Base-by-base conservation (phyloP, 2,113 vertebrate genomes). In the Chelonoidis abingdonii region DNA sequence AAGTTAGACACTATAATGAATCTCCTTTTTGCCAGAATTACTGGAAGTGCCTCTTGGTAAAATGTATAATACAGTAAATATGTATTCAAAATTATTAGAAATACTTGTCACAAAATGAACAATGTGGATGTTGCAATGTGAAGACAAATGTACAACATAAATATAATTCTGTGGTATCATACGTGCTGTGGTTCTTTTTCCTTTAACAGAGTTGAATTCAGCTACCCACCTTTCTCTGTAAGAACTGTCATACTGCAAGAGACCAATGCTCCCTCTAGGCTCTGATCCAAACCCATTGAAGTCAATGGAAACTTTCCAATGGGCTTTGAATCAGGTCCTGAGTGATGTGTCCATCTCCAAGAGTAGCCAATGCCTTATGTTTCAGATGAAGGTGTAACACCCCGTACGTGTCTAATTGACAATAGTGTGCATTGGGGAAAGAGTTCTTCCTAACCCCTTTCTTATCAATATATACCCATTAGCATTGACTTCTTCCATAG, bases 1-100 rank as follows among this genome's bases (percentile, higher is more conserved):
- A 99, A 99, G 98, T 98, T 99, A 99, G 99, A 99, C 98, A 99
- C 98, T 98, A 99, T 99, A 98, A 98, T 99, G 98, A 99, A 99
- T 98, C 98, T 99, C 98, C 97, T 97, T 98, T 98, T 99, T 98
- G 98, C 98, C 99, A 99, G 98, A 99, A 97, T 99, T 99, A 98
- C 98, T 99, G 99, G 98, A 99, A 99, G 99, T 99, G 99, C 99
- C 99, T 99, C 99, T 99, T 98, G 98, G 98, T 99, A 99, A 98
- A 98, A 98, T 99, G 98, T 99, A 99, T 98, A 98, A 98, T 99
- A 99, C 94, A 98, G 97, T 98, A 99, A 98, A 98, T 98, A 99
- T 98, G 98, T 99, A 99, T 98, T 98, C 98, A 98, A 95, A 98
- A 98, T 98, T 98, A 98, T 98, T 99, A 98, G 98, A 99, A 98